Percentiles rank a stretch among this genome's conserved stretches.
Conservation (phyloP, 1,140 invertebrate genomes). For the Anthonomus grandis region DNA sequence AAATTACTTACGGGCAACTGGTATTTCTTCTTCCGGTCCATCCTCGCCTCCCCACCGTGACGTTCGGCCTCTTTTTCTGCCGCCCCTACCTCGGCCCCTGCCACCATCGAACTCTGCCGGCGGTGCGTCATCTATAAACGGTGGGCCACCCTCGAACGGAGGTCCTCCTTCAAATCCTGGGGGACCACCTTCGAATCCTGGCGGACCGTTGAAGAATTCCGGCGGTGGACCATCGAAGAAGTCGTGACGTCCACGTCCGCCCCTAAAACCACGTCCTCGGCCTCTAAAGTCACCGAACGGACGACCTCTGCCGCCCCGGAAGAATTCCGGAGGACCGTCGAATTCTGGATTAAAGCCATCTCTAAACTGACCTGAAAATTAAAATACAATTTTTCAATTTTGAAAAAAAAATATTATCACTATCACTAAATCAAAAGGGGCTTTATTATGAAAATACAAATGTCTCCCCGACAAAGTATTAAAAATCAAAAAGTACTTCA, state of each 20-base stretch:
- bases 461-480: too few species aligned
- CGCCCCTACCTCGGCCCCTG: conserved; percentile 5
- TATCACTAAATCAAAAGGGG: too few species aligned
- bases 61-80: conserved; percentile 1
- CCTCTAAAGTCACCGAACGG: conserved; percentile 5
- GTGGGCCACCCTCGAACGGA: conserved; percentile 7
- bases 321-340: conserved; percentile 40
- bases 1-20: too few species aligned
- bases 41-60: conserved; percentile 1
- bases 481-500: too few species aligned
- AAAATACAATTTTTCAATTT: too few species aligned
- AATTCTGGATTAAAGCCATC: conserved; percentile 38
- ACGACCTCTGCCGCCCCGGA: conserved; percentile 29
- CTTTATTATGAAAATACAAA: too few species aligned
- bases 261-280: conserved; percentile 10
- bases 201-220: conserved; percentile 11
- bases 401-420: too few species aligned
- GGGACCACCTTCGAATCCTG: conserved; percentile 26
- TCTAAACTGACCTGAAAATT: conserved; percentile 31
- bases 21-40: background rate
- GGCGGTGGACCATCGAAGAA: conserved; percentile 15
- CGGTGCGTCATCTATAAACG: conserved; percentile 3
- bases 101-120: conserved; percentile 7
- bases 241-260: conserved; percentile 10
- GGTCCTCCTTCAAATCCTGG: conserved; percentile 8